Base-by-base conservation (phyloP, 2,888 invertebrate species). In the Frankliniella intonsa region DNA sequence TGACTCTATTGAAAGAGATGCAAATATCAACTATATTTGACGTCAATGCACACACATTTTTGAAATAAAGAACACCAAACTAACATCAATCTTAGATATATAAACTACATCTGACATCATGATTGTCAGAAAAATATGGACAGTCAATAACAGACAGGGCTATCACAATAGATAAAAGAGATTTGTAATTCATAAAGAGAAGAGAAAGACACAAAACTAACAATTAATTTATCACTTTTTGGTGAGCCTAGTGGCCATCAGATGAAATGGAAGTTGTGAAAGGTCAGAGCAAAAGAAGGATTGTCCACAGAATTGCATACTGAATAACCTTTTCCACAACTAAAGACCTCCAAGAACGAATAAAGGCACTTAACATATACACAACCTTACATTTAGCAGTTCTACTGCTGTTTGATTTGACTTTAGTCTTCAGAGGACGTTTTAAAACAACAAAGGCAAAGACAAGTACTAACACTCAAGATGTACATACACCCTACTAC, bases 401-500 rank as follows among this genome's bases (percentile, higher is more conserved):
- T 8, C 69, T 76, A 76, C 69, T 25, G 69, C 69, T 62, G 62
- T 62, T 25, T 76, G 25, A 25, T 76, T 25, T 76, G 9, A 69
- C 69, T 76, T 38, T 76, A 76, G 69, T 76, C 25, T 76, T 76
- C 12, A 76, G 25, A 76, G 69, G 69, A 76, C 69, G 69, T 62
- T 62, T 62, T 76, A 25, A 76, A 76, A 76, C 12, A 25, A 76
- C 25, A 76, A 76, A 25, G 69, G 25, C 69, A 76, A 76, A n/a
- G 69, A 25, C 25, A 76, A 76, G 1, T 10, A 12, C 25, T 22
- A 76, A 25, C 62, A 62, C 62, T 19, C 62, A 17, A 17, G n/a
- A 62, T 62, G 62, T 62, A 62, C 62, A 62, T 62, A 8, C 5
- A 38, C 38, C 38, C 38, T 38, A 38, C 38, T 38, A 38, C 38